These are phyloP conservation scores for Eulemur albifrons DNA, from an alignment of 2,797 vertebrate species.

Conservation along the genomic window DNA sequence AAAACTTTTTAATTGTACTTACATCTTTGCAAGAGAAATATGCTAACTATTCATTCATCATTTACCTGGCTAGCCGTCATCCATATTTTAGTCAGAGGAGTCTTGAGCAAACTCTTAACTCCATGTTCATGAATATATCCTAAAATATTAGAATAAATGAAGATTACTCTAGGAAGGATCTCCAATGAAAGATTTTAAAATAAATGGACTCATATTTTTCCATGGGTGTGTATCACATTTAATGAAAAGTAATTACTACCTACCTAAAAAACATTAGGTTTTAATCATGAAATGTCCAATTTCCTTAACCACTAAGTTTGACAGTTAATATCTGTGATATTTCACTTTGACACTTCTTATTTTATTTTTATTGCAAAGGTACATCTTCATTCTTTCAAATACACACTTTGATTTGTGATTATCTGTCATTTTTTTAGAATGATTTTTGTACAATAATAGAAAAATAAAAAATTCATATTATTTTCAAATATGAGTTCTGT, in stretches of 20 bases:
- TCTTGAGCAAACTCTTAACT: neutral
- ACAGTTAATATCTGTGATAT: too few relatives aligned
- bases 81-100: neutral
- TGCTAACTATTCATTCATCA: neutral
- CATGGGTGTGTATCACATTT: neutral
- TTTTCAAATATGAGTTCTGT: too few relatives aligned
- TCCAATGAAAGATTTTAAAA: neutral
- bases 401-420: too few relatives aligned
- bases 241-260: neutral
- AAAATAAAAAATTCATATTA: too few relatives aligned
- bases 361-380: too few relatives aligned
- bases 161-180: neutral
- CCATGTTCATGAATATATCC: neutral
- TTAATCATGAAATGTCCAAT: too few relatives aligned
- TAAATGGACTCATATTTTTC: neutral
- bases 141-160: neutral
- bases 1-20: neutral
- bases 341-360: too few relatives aligned
- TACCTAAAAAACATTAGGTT: neutral
- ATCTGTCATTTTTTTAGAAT: too few relatives aligned
- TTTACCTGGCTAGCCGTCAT: neutral
- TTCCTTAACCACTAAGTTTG: too few relatives aligned
- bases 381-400: too few relatives aligned
- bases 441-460: too few relatives aligned
- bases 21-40: neutral